Evolutionary conservation across 2,113 vertebrate species (phyloP).

Genomic region (Chaenocephalus aceratus): DNA sequence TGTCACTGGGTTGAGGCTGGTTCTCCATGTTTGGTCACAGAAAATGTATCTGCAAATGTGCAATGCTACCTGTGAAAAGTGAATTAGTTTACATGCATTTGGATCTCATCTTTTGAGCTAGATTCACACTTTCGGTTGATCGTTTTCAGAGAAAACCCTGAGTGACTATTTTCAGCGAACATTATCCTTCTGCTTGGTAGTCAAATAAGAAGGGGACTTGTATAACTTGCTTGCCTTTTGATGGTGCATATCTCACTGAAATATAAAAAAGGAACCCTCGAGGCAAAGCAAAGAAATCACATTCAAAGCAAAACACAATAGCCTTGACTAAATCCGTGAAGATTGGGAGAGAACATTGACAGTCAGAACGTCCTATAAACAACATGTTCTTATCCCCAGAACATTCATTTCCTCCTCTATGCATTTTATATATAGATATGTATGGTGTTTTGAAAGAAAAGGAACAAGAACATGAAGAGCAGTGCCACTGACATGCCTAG

Average conservation of each 20-base stretch:
- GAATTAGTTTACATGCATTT: neutral
- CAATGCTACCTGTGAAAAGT: constrained; percentile 3
- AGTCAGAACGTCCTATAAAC: neutral
- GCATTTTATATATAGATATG: neutral
- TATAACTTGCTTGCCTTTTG: neutral
- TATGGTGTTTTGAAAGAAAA: neutral
- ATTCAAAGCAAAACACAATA: neutral
- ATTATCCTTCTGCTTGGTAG: neutral
- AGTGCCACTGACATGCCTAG: neutral
- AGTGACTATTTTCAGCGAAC: neutral
- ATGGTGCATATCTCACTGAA: neutral
- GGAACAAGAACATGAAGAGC: neutral
- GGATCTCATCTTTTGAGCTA: neutral
- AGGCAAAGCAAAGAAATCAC: neutral
- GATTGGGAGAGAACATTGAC: neutral
- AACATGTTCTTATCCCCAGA: neutral
- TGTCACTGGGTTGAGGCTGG: constrained; percentile 2
- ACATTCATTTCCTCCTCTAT: neutral
- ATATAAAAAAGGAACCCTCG: neutral
- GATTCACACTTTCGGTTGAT: neutral
- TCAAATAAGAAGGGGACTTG: neutral
- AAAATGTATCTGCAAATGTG: neutral
- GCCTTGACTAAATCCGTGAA: neutral
- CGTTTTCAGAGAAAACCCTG: neutral
- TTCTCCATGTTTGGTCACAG: neutral